Conservation (phyloP, 2,888 invertebrate genomes). For the Cerastis leucographa region DNA sequence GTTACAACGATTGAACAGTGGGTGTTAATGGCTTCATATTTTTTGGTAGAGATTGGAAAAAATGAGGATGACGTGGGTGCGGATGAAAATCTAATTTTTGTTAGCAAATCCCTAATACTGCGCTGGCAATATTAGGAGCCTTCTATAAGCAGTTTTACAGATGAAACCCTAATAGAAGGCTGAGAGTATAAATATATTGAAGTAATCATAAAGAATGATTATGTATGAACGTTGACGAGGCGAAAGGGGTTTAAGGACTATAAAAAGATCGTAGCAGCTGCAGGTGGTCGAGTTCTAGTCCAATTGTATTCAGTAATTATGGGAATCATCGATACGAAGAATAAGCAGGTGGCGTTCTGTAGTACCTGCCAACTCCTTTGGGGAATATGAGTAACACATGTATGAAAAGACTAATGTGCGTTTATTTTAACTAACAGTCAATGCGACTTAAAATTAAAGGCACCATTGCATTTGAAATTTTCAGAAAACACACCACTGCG, state of each 20-base stretch:
- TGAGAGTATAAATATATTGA: neutral
- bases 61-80: neutral
- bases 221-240: neutral
- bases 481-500: neutral
- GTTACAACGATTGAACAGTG: constrained; percentile 17
- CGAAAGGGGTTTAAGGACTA: neutral
- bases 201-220: neutral
- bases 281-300: neutral
- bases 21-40: constrained; percentile 7
- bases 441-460: neutral
- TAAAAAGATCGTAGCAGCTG: neutral
- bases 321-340: neutral
- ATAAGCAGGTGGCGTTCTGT: too few species aligned
- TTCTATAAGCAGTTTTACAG: too few species aligned
- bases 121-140: too few species aligned
- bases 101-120: too few species aligned
- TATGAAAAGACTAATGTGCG: neutral
- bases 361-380: too few species aligned
- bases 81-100: neutral
- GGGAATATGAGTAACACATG: too few species aligned
- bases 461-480: neutral
- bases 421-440: neutral
- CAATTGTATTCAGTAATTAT: neutral
- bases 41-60: constrained; percentile 20
- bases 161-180: neutral